These are phyloP conservation scores for Thera obeliscata DNA, from an alignment of 2,888 invertebrate genomes.

Conservation along the genomic window DNA sequence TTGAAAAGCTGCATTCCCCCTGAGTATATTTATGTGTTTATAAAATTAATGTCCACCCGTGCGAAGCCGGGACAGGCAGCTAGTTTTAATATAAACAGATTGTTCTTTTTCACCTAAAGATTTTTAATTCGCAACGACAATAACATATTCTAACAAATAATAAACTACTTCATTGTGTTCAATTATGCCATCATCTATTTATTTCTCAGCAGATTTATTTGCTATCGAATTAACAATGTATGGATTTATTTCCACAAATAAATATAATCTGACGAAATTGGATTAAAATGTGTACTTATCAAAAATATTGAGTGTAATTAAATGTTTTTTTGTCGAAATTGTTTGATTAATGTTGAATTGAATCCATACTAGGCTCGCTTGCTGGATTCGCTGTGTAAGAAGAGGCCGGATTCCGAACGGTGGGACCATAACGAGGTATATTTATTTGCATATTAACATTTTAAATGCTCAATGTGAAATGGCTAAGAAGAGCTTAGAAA, in stretches of 20 bases:
- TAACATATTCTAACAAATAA: not conserved
- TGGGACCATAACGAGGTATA: slow-evolving; percentile 35
- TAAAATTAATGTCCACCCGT: no score
- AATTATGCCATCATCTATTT: slow-evolving; percentile 13
- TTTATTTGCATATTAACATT: slow-evolving; percentile 18
- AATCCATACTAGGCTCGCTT: slow-evolving; percentile 33
- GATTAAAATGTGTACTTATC: not conserved
- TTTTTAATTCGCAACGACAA: no score
- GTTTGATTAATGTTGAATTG: slow-evolving; percentile 26
- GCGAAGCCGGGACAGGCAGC: no score
- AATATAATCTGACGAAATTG: slow-evolving; percentile 4
- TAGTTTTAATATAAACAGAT: no score
- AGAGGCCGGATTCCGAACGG: slow-evolving; percentile 34
- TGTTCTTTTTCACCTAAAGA: no score
- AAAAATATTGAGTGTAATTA: not conserved
- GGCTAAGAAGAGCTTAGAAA: slow-evolving; percentile 3
- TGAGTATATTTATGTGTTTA: no score
- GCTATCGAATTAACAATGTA: slow-evolving; percentile 23
- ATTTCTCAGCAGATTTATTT: slow-evolving; percentile 20
- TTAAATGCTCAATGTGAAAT: not conserved
- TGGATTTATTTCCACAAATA: slow-evolving; percentile 32
- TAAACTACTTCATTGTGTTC: not conserved
- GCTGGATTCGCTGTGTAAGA: slow-evolving; percentile 36
- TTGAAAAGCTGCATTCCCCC: no score
- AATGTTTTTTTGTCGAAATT: not conserved